These are phyloP conservation scores for Loris lydekkerianus DNA, from an alignment of 2,797 vertebrate genomes.

Conservation along the genomic window DNA sequence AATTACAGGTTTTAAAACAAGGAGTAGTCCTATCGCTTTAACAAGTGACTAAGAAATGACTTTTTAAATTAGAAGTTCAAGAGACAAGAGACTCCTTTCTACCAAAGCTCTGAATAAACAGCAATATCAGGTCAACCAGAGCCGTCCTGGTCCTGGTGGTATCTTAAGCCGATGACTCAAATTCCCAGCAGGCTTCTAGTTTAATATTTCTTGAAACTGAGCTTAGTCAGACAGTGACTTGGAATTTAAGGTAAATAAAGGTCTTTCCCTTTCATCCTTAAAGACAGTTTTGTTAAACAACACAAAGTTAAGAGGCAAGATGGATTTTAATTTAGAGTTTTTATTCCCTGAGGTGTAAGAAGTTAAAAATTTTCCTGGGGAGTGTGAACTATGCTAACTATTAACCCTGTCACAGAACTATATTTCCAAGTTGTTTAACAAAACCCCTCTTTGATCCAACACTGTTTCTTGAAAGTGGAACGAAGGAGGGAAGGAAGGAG, in stretches of 20 bases:
- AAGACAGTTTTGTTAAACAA: conserved; percentile 58
- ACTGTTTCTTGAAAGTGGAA: neutral
- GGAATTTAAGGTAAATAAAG: conserved; percentile 68
- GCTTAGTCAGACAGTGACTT: conserved; percentile 66
- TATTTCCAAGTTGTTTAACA: conserved; percentile 36
- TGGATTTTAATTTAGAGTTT: conserved; percentile 46
- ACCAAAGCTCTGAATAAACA: conserved; percentile 65
- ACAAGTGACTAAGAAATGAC: conserved; percentile 53
- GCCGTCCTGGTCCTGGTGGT: neutral
- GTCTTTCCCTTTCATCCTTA: conserved; percentile 60
- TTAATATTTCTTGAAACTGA: conserved; percentile 75
- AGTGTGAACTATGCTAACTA: neutral
- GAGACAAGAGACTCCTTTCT: conserved; percentile 41
- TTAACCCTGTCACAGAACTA: conserved; percentile 32
- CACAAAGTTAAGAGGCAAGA: conserved; percentile 56
- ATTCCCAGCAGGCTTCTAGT: conserved; percentile 65
- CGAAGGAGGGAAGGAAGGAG: neutral
- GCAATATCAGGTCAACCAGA: conserved; percentile 25
- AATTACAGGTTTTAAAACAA: conserved; percentile 62
- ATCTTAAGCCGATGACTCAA: conserved; percentile 72
- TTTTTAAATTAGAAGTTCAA: conserved; percentile 70
- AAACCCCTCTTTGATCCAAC: neutral
- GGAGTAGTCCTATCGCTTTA: conserved; percentile 33
- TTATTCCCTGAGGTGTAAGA: conserved; percentile 50
- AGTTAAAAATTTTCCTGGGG: conserved; percentile 16